Conservation (phyloP, 2,888 invertebrate species). For the Artemia sp. region DNA sequence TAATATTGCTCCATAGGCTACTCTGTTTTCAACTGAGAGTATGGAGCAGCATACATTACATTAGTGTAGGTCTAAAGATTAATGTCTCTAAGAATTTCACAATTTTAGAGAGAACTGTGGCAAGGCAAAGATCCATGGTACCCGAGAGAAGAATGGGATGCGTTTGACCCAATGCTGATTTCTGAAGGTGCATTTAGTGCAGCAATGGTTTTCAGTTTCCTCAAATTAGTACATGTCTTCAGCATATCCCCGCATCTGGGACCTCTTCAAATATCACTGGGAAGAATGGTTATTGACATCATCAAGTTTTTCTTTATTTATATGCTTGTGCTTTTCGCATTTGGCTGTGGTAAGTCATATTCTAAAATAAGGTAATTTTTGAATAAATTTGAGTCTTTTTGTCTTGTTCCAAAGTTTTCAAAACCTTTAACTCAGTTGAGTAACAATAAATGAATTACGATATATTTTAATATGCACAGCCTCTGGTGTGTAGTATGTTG, state of each 20-base stretch:
- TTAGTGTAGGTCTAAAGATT: too few species aligned
- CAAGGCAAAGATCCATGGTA: conserved; percentile 56
- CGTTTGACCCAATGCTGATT: conserved; percentile 39
- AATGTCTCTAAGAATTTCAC: neutral
- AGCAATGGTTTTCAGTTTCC: conserved; percentile 38
- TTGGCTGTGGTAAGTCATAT: conserved; percentile 35
- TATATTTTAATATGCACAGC: too few species aligned
- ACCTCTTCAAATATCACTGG: conserved; percentile 38
- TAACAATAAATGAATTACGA: too few species aligned
- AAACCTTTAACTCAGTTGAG: too few species aligned
- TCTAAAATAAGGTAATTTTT: too few species aligned
- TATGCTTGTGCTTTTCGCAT: conserved; percentile 35
- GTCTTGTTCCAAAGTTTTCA: too few species aligned
- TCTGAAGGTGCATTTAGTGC: conserved; percentile 38
- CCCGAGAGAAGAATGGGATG: conserved; percentile 36
- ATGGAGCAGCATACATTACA: too few species aligned
- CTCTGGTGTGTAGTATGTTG: too few species aligned
- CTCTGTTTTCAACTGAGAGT: too few species aligned
- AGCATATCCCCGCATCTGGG: conserved; percentile 40
- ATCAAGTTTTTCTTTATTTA: conserved; percentile 34
- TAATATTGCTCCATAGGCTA: too few species aligned
- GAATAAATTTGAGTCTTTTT: too few species aligned
- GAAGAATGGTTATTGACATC: conserved; percentile 34
- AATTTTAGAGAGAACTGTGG: conserved; percentile 46
- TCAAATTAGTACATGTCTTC: conserved; percentile 39